A percentile compares a stretch with the other conserved stretches of the same genome.
These are phyloP conservation scores for Drosophila crucigera DNA, from an alignment of 2,888 invertebrate genomes.

Conservation along the genomic window DNA sequence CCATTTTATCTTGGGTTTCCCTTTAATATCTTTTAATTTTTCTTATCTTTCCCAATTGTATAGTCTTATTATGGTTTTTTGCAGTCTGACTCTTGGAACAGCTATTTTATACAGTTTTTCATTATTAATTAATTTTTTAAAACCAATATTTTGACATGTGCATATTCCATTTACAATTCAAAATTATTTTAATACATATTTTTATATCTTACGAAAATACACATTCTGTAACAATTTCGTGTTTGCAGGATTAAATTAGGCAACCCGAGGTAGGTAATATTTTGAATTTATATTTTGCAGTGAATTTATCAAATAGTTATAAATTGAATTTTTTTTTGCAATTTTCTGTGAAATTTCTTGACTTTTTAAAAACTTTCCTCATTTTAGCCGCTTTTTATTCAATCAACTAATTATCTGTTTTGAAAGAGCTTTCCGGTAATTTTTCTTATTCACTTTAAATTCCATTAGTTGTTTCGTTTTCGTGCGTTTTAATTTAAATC, in stretches of 20 bases:
- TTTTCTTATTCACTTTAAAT: not conserved
- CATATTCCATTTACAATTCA: not conserved
- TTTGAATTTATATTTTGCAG: not conserved
- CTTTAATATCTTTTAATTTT: not conserved
- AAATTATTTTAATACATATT: not conserved
- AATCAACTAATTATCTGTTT: conserved; percentile 6
- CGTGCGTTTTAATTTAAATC: conserved; percentile 25
- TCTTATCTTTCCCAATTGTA: not conserved
- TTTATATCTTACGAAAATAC: not conserved
- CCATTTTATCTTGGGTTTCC: not conserved
- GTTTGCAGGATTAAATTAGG: not conserved
- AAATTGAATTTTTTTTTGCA: not conserved
- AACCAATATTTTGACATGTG: not conserved
- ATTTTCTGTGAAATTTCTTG: not conserved
- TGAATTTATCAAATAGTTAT: not conserved
- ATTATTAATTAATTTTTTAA: not conserved
- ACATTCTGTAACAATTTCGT: not conserved
- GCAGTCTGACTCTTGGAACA: not conserved
- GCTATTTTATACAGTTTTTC: not conserved
- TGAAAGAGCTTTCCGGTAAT: not conserved
- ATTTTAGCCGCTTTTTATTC: not conserved
- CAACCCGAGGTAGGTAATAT: not conserved
- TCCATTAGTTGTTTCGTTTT: conserved; percentile 21
- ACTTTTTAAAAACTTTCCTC: not conserved
- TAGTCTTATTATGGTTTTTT: not conserved